phyloP scores from a whole-genome alignment of 2,113 vertebrate species.

The Paratilapia polleni region DNA sequence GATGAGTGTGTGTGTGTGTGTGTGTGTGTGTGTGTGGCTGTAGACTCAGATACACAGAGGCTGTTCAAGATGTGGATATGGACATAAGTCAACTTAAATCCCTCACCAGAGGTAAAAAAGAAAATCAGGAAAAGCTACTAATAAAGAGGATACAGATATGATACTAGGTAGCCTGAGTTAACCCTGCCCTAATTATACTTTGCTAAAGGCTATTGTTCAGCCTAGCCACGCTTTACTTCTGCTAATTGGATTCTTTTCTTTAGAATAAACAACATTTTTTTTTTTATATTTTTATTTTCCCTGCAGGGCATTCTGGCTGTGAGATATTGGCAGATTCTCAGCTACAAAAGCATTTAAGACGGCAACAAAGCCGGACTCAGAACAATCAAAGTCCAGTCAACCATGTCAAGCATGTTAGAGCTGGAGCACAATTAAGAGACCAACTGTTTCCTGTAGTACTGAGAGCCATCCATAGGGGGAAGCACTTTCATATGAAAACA shows the following conservation, averaged over 20 bases:
- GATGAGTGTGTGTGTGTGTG: constrained; percentile 30
- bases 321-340: constrained; percentile 7
- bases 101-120: constrained; percentile 16
- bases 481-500: constrained; percentile 53
- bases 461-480: constrained; percentile 59
- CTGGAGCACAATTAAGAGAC: constrained; percentile 22
- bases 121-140: constrained; percentile 38
- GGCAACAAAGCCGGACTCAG: neutral
- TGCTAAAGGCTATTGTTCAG: constrained; percentile 43
- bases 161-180: constrained; percentile 45
- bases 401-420: neutral
- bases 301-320: constrained; percentile 26
- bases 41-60: constrained; percentile 35
- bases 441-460: constrained; percentile 31
- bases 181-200: constrained; percentile 64
- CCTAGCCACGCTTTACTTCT: constrained; percentile 56
- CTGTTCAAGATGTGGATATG: constrained; percentile 60
- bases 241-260: constrained; percentile 69
- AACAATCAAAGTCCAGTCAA: constrained; percentile 18
- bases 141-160: constrained; percentile 43
- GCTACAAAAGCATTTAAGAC: constrained; percentile 32
- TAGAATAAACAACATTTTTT: constrained; percentile 53
- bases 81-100: constrained; percentile 63
- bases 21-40: constrained; percentile 5
- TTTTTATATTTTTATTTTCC: neutral